Percentiles rank a stretch among this genome's conserved stretches.
Evolutionary conservation across 2,797 vertebrate genomes (phyloP).

Genomic region (Enteromius viviparus): DNA sequence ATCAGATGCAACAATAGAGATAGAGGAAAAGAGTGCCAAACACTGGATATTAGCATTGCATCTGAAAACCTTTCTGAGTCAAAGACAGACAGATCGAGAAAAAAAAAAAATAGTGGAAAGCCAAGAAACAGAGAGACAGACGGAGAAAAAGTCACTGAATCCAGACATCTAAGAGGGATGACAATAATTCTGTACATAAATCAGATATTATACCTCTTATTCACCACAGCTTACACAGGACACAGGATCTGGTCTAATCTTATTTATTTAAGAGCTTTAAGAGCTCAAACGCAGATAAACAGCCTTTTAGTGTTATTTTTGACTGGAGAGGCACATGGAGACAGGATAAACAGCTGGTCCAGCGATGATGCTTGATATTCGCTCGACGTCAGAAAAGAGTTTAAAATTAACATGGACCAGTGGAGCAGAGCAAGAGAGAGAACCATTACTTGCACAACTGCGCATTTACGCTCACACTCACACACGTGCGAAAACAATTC

Average conservation of each 20-base stretch:
- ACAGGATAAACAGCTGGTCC: constrained; percentile 47
- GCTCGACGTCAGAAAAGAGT: constrained; percentile 70
- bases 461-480: constrained; percentile 8
- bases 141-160: constrained; percentile 59
- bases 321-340: constrained; percentile 60
- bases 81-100: constrained; percentile 59
- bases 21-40: constrained; percentile 34
- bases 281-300: constrained; percentile 74
- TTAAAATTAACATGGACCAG: constrained; percentile 72
- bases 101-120: constrained; percentile 27
- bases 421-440: constrained; percentile 51
- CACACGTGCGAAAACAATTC: constrained; percentile 11
- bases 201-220: constrained; percentile 83
- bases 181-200: constrained; percentile 83
- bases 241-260: constrained; percentile 76
- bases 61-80: constrained; percentile 65
- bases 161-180: constrained; percentile 79
- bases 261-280: constrained; percentile 85
- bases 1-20: not conserved
- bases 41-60: constrained; percentile 28
- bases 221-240: constrained; percentile 77
- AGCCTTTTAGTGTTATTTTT: constrained; percentile 67
- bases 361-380: constrained; percentile 75
- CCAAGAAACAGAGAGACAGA: constrained; percentile 47
- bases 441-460: constrained; percentile 48